Evolutionary conservation across 2,113 vertebrate species (phyloP).

Genomic region (Nerophis lumbriciformis): DNA sequence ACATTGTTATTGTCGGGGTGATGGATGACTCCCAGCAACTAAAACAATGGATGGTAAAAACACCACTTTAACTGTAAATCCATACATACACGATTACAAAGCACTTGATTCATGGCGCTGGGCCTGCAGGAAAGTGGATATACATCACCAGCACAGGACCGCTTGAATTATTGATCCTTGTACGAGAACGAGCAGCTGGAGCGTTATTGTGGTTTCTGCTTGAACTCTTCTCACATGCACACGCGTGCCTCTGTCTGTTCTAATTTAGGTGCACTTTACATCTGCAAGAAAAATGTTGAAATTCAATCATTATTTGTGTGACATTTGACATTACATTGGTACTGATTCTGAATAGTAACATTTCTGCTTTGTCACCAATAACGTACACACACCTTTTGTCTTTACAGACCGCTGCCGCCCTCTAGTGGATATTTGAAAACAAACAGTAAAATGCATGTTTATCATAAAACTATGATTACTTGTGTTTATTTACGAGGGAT

Average conservation of each 20-base stretch:
- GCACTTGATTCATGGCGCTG: neutral
- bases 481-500: too few species aligned
- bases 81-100: conserved; percentile 12
- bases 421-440: too few species aligned
- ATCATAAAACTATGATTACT: too few species aligned
- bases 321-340: too few species aligned
- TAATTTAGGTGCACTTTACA: neutral
- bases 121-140: conserved; percentile 11
- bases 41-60: conserved; percentile 12
- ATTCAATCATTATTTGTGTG: neutral
- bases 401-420: too few species aligned
- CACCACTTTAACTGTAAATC: conserved; percentile 9
- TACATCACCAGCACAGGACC: conserved; percentile 13
- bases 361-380: too few species aligned
- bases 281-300: conserved; percentile 20
- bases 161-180: conserved; percentile 31
- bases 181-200: conserved; percentile 8
- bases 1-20: neutral
- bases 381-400: too few species aligned
- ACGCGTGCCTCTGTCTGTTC: neutral
- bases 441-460: too few species aligned
- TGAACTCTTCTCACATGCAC: conserved; percentile 14
- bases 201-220: conserved; percentile 17
- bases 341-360: too few species aligned
- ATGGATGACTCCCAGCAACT: neutral